Percentiles rank a stretch among this genome's conserved stretches.
These are phyloP conservation scores for Saccopteryx bilineata DNA, from an alignment of 2,113 vertebrate species.

Conservation along the genomic window DNA sequence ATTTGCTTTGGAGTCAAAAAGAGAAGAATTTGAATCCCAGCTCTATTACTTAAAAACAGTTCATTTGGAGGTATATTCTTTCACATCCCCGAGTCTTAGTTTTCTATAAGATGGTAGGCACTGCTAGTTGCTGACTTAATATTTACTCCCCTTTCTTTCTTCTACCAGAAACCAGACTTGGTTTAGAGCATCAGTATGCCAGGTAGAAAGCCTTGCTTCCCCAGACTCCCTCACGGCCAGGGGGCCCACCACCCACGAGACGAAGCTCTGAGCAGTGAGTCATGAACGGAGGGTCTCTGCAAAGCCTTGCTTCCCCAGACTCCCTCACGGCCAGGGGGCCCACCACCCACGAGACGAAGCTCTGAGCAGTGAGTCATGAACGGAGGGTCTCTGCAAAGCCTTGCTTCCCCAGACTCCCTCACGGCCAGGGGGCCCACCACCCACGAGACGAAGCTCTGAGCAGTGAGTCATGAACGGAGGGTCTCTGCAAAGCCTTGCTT, in stretches of 20 bases:
- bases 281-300: not conserved
- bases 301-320: not conserved
- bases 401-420: not conserved
- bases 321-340: not conserved
- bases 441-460: not conserved
- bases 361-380: not conserved
- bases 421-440: not conserved
- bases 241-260: not conserved
- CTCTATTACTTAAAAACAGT: not conserved
- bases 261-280: not conserved
- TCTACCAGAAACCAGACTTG: slow-evolving; percentile 5
- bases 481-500: not conserved
- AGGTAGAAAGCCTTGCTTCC: not conserved
- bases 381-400: not conserved
- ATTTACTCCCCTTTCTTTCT: not conserved
- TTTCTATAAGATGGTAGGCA: not conserved
- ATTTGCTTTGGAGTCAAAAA: slow-evolving; percentile 4
- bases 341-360: not conserved
- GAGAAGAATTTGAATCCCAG: not conserved
- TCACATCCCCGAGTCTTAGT: not conserved
- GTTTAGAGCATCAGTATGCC: not conserved
- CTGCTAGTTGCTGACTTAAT: not conserved
- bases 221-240: not conserved
- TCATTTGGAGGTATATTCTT: not conserved
- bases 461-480: not conserved